These are phyloP conservation scores for Metalampra italica DNA, from an alignment of 2,888 invertebrate species.

Conservation along the genomic window DNA sequence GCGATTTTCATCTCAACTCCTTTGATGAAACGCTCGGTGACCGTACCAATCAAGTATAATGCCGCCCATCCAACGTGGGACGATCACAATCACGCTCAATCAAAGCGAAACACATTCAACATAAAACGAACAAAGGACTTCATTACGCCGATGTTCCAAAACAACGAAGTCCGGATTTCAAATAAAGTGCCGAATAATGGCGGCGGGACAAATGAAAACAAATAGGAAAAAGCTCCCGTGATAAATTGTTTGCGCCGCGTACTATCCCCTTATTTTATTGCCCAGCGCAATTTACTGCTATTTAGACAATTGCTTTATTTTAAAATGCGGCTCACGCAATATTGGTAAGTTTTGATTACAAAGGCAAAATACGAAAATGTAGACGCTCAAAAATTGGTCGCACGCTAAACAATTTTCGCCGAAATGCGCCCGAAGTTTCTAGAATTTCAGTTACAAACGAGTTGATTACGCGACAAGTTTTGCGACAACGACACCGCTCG, in stretches of 20 bases:
- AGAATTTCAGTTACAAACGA: conserved; percentile 2
- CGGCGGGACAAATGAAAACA: conserved; percentile 59
- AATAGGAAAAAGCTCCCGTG: conserved; percentile 51
- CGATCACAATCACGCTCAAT: conserved; percentile 3
- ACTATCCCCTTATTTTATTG: conserved; percentile 47
- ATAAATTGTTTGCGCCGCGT: conserved; percentile 48
- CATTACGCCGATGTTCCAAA: conserved; percentile 45
- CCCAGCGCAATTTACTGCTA: conserved; percentile 41
- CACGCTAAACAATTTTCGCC: not conserved
- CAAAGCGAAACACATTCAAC: conserved; percentile 18
- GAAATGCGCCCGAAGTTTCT: not conserved
- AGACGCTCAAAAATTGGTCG: not conserved
- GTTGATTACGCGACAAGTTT: conserved; percentile 7
- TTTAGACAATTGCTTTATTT: conserved; percentile 17
- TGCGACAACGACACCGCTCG: conserved; percentile 1
- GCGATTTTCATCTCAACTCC: too few relatives aligned
- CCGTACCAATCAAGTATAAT: not conserved
- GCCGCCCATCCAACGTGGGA: not conserved
- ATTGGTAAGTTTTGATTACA: conserved; percentile 5
- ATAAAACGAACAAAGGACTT: conserved; percentile 43
- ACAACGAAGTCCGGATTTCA: conserved; percentile 35
- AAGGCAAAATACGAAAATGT: not conserved
- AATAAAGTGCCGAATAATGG: conserved; percentile 57
- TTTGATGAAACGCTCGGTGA: not conserved
- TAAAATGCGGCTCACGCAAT: conserved; percentile 8